Base-by-base conservation (phyloP, 1,140 invertebrate species). In the Centruroides sculpturatus region DNA sequence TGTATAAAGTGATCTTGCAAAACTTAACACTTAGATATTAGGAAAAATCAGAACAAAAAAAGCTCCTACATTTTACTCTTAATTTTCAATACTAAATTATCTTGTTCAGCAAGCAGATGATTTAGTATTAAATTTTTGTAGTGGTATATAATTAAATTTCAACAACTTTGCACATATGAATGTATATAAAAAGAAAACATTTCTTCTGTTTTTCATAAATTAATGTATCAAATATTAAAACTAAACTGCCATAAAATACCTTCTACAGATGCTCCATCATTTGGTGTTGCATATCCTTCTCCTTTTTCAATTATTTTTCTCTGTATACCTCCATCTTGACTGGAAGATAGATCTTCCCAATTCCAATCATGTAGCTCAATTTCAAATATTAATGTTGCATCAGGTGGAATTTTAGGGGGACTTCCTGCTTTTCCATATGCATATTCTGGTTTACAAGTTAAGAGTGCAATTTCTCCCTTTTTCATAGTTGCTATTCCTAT, bases 401-500 rank as follows among this genome's bases (percentile, higher is more conserved):
- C 82, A n/a, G 86, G 82, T 34, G 92, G 92, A 67, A 98, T 98
- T 69, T 82, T 86, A 35, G 91, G 90, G 3, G 87, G 85, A 70
- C 81, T 86, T 46, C 93, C 94, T 56, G 69, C 70, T 64, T 79
- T 78, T 3, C 94, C 94, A 73, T 98, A 99, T 6, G 89, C 94
- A 78, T 94, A 97, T 61, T 94, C 83, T 5, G 92, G 79, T 63
- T 82, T 82, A 76, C 92, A 95, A 3, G 83, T 90, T n/a, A 99
- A 74, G 46, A 83, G 75, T 50, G 86, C 84, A 46, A 86, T 74
- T 76, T 98, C 94, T 0, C 90, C 89, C 68, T 85, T 86, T 74
- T 87, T 91, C 95, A 99, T 98, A 0, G 87, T 89, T 0, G 87
- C 84, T 6, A 98, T 84, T 56, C 91, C 94, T 65, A 91, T 81